phyloP scores from a whole-genome alignment of 2,888 invertebrate species.

The Eumacrocentrus americanus region DNA sequence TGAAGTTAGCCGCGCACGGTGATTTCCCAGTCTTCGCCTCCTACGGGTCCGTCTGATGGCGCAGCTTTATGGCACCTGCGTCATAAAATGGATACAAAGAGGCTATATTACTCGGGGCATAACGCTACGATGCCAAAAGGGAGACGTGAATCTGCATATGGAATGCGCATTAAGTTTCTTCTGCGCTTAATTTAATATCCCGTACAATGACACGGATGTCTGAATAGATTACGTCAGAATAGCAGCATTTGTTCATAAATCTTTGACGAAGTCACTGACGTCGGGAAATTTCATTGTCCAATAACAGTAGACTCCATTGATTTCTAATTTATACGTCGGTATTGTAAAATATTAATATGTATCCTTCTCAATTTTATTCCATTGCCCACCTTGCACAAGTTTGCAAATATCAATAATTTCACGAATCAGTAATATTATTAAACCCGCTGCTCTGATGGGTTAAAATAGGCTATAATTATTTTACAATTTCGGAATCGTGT shows the following conservation, averaged over 20 bases:
- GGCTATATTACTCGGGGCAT: conserved; percentile 49
- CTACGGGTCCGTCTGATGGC: conserved; percentile 29
- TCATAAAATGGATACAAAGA: conserved; percentile 58
- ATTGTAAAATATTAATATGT: too few relatives aligned
- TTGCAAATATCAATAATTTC: too few relatives aligned
- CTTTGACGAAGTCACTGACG: neutral
- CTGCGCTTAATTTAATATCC: conserved; percentile 57
- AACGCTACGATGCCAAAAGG: conserved; percentile 39
- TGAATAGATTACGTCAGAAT: too few relatives aligned
- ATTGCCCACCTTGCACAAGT: too few relatives aligned
- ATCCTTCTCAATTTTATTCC: too few relatives aligned
- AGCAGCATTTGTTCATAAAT: neutral
- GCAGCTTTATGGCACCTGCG: conserved; percentile 51
- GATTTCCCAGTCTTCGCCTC: conserved; percentile 27
- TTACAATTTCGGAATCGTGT: too few relatives aligned
- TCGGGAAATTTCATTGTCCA: too few relatives aligned
- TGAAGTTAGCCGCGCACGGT: conserved; percentile 21
- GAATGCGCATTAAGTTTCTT: conserved; percentile 59
- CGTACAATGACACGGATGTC: conserved; percentile 39
- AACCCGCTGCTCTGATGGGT: too few relatives aligned
- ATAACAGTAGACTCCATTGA: too few relatives aligned
- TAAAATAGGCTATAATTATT: too few relatives aligned
- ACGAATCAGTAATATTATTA: too few relatives aligned
- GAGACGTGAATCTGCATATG: conserved; percentile 59
- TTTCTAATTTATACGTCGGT: too few relatives aligned